These are phyloP conservation scores for Phoenoteleia sp. DNA, from an alignment of 2,888 invertebrate species.

Conservation along the genomic window DNA sequence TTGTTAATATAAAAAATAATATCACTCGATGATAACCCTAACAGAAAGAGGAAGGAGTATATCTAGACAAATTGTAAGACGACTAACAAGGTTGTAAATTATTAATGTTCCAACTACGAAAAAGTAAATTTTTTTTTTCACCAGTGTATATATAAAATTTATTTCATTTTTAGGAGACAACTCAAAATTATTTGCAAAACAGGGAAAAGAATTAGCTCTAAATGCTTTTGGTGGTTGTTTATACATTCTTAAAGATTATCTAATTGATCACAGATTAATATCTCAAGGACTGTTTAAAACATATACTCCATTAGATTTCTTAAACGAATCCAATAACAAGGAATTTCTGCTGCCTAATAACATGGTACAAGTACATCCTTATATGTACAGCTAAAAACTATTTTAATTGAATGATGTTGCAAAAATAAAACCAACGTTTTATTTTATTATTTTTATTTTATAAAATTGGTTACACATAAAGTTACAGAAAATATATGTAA, in stretches of 20 bases:
- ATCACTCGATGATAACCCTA: no score
- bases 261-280: constrained; percentile 95
- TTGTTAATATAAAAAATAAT: no score
- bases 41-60: no score
- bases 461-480: no score
- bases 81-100: no score
- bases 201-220: constrained; percentile 91
- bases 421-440: not conserved
- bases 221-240: constrained; percentile 95
- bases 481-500: no score
- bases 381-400: no score
- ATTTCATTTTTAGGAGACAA: constrained; percentile 87
- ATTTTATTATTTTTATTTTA: not conserved
- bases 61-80: no score
- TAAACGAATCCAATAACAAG: constrained; percentile 57
- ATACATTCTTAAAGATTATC: constrained; percentile 93
- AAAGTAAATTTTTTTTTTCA: no score
- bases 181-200: constrained; percentile 89
- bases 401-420: no score
- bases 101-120: no score
- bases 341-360: constrained; percentile 81
- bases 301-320: constrained; percentile 88
- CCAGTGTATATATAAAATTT: no score
- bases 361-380: constrained; percentile 84
- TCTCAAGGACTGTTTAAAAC: constrained; percentile 91